Evolutionary conservation across 2,888 invertebrate genomes (phyloP).

Genomic region (Volucella inflata): DNA sequence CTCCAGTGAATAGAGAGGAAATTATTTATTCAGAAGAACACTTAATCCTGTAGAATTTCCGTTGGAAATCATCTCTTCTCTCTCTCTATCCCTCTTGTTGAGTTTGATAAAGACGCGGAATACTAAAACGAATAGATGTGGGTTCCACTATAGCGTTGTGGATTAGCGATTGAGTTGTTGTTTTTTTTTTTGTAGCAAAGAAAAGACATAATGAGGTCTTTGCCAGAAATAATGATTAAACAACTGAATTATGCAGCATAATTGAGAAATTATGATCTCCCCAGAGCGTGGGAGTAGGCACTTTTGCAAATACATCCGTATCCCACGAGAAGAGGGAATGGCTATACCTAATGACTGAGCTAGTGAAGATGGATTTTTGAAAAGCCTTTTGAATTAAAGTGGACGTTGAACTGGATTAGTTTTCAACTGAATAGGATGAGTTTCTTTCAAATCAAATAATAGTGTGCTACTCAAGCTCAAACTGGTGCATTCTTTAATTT

Average conservation of each 20-base stretch:
- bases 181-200: background rate
- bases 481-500: too few relatives aligned
- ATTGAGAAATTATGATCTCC: conserved; percentile 59
- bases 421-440: too few relatives aligned
- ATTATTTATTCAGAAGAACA: conserved; percentile 73
- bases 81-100: background rate
- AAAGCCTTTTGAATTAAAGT: too few relatives aligned
- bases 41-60: conserved; percentile 62
- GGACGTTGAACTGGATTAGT: too few relatives aligned
- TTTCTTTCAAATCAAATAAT: too few relatives aligned
- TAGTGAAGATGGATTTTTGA: conserved; percentile 13
- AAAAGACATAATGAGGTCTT: conserved; percentile 37
- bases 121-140: background rate
- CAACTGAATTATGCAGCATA: conserved; percentile 60
- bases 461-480: too few relatives aligned
- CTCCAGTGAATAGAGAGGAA: conserved; percentile 63
- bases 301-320: background rate
- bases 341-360: conserved; percentile 13
- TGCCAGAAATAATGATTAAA: conserved; percentile 54
- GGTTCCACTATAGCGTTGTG: conserved; percentile 10
- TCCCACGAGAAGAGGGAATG: background rate
- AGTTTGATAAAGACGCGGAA: conserved; percentile 18
- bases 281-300: background rate
- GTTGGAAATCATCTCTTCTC: conserved; percentile 40
- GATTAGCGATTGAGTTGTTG: background rate